Conservation (phyloP, 1,140 invertebrate genomes). For the Brachionus paranguensis region DNA sequence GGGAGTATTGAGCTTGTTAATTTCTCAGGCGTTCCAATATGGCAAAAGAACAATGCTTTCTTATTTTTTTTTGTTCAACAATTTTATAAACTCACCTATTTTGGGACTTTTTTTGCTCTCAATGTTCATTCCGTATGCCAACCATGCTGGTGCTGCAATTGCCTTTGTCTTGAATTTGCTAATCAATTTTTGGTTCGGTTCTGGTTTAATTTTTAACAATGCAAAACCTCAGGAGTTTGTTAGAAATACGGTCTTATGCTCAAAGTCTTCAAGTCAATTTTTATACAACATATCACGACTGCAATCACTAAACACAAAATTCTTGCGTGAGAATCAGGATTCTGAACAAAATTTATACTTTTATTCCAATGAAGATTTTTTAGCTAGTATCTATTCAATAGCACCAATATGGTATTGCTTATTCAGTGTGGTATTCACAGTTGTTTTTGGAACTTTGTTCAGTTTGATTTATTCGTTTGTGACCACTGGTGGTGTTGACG, state of each 20-base stretch:
- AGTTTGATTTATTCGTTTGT: constrained; percentile 16
- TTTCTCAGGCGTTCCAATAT: constrained; percentile 1
- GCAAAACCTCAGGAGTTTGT: neutral
- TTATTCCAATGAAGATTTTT: neutral
- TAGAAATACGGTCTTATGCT: neutral
- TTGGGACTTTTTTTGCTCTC: constrained; percentile 14
- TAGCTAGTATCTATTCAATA: neutral
- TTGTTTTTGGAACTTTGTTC: neutral
- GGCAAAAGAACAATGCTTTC: constrained; percentile 11
- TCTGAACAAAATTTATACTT: neutral
- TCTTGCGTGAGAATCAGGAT: neutral
- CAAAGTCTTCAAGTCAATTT: neutral
- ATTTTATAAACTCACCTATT: neutral
- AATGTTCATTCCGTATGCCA: constrained; percentile 15
- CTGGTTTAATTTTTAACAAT: neutral
- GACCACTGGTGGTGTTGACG: neutral
- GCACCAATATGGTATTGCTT: constrained; percentile 26
- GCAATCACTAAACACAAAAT: neutral
- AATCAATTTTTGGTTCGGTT: constrained; percentile 7
- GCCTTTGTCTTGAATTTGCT: neutral
- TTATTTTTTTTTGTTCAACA: constrained; percentile 18
- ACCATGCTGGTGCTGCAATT: neutral
- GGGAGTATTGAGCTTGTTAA: neutral
- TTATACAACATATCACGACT: neutral
- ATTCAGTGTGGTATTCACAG: neutral